Evolutionary conservation across 2,113 vertebrate genomes (phyloP), one percentile per base, ranked within the genome.

Genomic region (Shinisaurus crocodilurus): DNA sequence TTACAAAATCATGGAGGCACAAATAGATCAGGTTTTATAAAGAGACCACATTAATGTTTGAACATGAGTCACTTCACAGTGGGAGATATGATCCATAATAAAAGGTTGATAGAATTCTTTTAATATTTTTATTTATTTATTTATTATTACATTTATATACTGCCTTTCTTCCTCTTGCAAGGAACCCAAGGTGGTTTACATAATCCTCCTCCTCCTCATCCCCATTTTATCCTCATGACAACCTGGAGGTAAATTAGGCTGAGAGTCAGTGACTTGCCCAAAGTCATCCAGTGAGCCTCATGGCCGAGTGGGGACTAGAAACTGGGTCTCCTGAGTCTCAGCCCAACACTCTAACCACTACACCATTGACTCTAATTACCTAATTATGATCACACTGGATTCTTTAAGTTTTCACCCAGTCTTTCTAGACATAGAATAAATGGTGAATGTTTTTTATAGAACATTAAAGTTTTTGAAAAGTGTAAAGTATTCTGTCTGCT

Each of bases 361-460:
- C 60, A 63, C 60, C 3, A 23, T 2, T 12, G 20, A n/a, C 18
- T 63, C 60, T 63, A 63, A 63, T 63, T 81, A 54, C 32, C 57
- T 54, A 81, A 88, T 72, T 37, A 89, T 80, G 34, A 90, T 65
- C 48, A 43, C 80, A 86, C 3, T 70, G 48, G 10, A 43, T 72
- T 63, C 54, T n/a, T 18, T 50, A 48, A n/a, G 43, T 87, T 81
- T 90, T 63, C 86, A 82, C 83, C 82, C 27, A 48, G 69, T 29
- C 40, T n/a, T 94, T 93, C 91, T 81, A 90, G 13, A 60, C 69
- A 70, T 50, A 92, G 85, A 82, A 15, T 1, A 1, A 72, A 29
- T 8, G 1, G 63, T 6, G 25, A 6, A 23, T 12, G 3, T 1
- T 75, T 76, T 69, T 40, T 48, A n/a, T n/a, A 45, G 54, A 72